These are phyloP conservation scores for Lindbergichthys nudifrons DNA, from an alignment of 2,797 vertebrate genomes.

Conservation along the genomic window DNA sequence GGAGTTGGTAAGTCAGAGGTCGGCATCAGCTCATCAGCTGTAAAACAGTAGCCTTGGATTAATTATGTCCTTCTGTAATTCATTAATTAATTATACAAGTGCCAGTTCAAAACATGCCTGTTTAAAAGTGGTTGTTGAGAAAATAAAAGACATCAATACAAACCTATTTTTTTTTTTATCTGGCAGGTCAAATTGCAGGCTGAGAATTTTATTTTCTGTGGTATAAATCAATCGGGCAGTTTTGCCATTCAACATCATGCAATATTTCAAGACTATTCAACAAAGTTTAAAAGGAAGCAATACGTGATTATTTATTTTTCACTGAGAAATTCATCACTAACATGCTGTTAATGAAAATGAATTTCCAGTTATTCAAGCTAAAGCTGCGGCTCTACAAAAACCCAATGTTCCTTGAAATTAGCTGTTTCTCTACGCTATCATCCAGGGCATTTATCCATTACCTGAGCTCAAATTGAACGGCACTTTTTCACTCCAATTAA, in stretches of 20 bases:
- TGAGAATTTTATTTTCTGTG: not conserved
- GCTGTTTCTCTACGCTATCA: slow-evolving; percentile 60
- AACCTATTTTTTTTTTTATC: not conserved
- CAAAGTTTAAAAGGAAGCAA: slow-evolving; percentile 17
- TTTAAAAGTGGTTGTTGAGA: too few relatives aligned
- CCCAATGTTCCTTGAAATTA: slow-evolving; percentile 79
- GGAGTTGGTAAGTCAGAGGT: not conserved
- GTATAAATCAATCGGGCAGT: not conserved
- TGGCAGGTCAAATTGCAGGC: not conserved
- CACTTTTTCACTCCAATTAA: slow-evolving; percentile 70
- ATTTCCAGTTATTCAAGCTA: slow-evolving; percentile 57
- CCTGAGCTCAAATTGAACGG: slow-evolving; percentile 59
- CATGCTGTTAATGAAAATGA: slow-evolving; percentile 59
- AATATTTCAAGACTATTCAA: slow-evolving; percentile 15
- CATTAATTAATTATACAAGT: not conserved
- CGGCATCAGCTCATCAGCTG: not conserved
- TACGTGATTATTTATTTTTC: slow-evolving; percentile 34
- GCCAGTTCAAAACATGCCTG: too few relatives aligned
- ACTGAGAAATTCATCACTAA: slow-evolving; percentile 42
- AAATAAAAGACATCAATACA: too few relatives aligned
- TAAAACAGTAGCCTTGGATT: too few relatives aligned
- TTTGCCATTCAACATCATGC: not conserved
- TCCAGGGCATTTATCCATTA: slow-evolving; percentile 67
- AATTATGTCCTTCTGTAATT: too few relatives aligned
- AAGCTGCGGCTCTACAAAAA: slow-evolving; percentile 57